Base-by-base conservation (phyloP, 2,113 vertebrate species). In the Gobio gobio region DNA sequence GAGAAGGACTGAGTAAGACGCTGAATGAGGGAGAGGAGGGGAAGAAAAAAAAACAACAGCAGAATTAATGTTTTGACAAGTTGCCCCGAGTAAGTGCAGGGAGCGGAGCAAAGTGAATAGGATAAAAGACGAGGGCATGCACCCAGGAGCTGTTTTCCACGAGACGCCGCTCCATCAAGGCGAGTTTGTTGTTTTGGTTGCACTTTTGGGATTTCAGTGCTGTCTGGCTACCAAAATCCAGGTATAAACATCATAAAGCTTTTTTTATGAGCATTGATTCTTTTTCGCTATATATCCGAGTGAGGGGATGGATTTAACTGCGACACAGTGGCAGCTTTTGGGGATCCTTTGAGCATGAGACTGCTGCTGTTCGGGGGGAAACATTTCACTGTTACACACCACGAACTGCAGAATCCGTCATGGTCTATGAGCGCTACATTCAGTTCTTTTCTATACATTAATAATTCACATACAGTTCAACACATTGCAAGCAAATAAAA, bases 361-460 rank as follows among this genome's bases (percentile, higher is more conserved):
- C 22, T 51, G 78, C 49, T 70, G 63, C 22, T 83, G 77, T 75
- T 78, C 56, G 82, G 6, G 75, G 75, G 90, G 88, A 83, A 74
- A 64, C 33, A 84, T 90, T 93, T 91, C 89, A 93, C 92, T 86
- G 92, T 90, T 93, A 93, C 89, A 64, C 87, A 43, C 33, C 29
- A 9, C 3, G 6, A 56, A 56, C 18, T 24, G 85, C 68, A 51
- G 22, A 68, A 66, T 68, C 49, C 2, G 12, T 72, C 64, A 40
- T 2, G 13, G 29, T 72, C 20, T 14, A 5, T 10, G 22, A 79
- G 58, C 2, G 13, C 33, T 45, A 58, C 22, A 63, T 47, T 79
- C 22, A 20, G 33, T 43, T 24, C 3, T 40, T 6, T 24, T 59
- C 56, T 18, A 26, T 45, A 8, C 36, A 40, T 36, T 3, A 59